A percentile compares a stretch with the other conserved stretches of the same genome.
These are phyloP conservation scores for Corbicula japonica DNA, from an alignment of 2,888 invertebrate genomes.

Conservation along the genomic window DNA sequence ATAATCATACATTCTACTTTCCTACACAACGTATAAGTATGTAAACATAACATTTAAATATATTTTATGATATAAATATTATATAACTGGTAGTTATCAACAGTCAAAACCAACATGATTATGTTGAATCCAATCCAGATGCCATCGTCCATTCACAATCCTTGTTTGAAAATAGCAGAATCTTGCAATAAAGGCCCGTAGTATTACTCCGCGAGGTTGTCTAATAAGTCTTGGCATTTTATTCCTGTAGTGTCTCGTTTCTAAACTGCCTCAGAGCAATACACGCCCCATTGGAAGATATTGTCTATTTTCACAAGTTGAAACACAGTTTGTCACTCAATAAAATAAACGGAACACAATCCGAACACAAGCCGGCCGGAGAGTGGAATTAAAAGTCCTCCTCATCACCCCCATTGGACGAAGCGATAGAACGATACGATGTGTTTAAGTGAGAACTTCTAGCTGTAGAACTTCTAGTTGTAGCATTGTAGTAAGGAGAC, in stretches of 20 bases:
- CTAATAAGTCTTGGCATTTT: slow-evolving; percentile 22
- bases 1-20: too few species aligned
- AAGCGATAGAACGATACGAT: slow-evolving; percentile 75
- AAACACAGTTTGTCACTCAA: too few species aligned
- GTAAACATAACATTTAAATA: too few species aligned
- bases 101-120: too few species aligned
- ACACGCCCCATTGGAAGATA: slow-evolving; percentile 23
- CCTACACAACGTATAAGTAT: too few species aligned
- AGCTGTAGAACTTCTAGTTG: too few species aligned
- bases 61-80: too few species aligned
- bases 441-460: slow-evolving; percentile 53
- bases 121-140: slow-evolving; percentile 34
- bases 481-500: slow-evolving; percentile 26
- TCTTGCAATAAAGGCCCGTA: slow-evolving; percentile 18
- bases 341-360: too few species aligned
- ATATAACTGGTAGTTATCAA: too few species aligned
- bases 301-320: too few species aligned
- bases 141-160: slow-evolving; percentile 28
- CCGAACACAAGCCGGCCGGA: too few species aligned
- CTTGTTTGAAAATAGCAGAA: slow-evolving; percentile 4
- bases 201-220: slow-evolving; percentile 33
- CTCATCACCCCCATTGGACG: slow-evolving; percentile 82
- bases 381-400: slow-evolving; percentile 65
- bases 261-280: slow-evolving; percentile 7
- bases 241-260: slow-evolving; percentile 32